A percentile compares a stretch with the other conserved stretches of the same genome.
phyloP scores from a whole-genome alignment of 2,113 vertebrate genomes.

The Falco punctatus region DNA sequence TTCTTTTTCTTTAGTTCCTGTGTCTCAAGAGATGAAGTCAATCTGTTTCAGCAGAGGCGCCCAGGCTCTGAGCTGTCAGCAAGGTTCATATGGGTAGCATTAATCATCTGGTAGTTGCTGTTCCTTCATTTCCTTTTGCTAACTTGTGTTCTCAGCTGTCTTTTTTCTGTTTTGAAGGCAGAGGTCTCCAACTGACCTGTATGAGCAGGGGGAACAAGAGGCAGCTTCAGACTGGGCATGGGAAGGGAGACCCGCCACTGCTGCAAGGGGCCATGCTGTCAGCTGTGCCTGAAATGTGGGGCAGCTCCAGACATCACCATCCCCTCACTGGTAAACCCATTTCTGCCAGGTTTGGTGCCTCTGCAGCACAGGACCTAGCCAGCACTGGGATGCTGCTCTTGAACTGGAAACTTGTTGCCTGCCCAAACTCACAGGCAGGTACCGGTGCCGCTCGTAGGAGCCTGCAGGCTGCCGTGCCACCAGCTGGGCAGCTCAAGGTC shows the following conservation, averaged over 20 bases:
- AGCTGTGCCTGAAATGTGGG: background rate
- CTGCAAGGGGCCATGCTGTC: accelerated
- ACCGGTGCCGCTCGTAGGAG: background rate
- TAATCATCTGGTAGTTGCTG: background rate
- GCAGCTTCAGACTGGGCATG: background rate
- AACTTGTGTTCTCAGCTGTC: background rate
- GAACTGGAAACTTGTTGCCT: background rate
- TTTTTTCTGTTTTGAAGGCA: background rate
- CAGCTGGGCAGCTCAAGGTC: accelerated
- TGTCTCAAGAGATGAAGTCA: background rate
- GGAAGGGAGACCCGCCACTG: too few relatives aligned
- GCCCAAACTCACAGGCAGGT: accelerated
- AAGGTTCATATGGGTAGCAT: background rate
- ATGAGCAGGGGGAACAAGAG: background rate
- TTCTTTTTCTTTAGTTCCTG: background rate
- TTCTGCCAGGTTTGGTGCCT: background rate
- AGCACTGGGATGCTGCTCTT: background rate
- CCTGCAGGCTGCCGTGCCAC: accelerated
- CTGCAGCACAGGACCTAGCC: background rate
- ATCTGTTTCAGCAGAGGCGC: constrained; percentile 5
- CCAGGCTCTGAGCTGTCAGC: background rate
- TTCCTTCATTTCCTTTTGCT: background rate
- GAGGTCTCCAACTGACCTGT: background rate
- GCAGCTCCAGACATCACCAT: background rate
- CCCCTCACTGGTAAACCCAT: background rate